These are phyloP conservation scores for Vombatus ursinus DNA, from an alignment of 2,113 vertebrate genomes.

Conservation along the genomic window DNA sequence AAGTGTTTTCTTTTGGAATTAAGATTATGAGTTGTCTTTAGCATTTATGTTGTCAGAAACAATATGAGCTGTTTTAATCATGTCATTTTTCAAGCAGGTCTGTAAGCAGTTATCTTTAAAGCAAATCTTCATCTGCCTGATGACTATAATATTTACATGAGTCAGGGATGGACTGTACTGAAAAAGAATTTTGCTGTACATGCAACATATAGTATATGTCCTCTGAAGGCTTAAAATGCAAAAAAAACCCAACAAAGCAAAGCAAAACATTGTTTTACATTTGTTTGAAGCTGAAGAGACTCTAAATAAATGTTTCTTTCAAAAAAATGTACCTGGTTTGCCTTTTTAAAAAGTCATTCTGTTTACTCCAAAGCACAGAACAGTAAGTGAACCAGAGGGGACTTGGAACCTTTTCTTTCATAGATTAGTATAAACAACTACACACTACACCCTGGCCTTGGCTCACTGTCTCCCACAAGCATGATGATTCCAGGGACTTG, in stretches of 20 bases:
- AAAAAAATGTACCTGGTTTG: constrained; percentile 72
- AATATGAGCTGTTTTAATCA: constrained; percentile 68
- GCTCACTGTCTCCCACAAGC: background rate
- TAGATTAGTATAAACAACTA: background rate
- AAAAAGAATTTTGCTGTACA: constrained; percentile 65
- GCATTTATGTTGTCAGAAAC: constrained; percentile 78
- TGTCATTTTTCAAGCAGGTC: constrained; percentile 71
- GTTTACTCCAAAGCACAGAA: constrained; percentile 35
- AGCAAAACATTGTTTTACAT: constrained; percentile 69
- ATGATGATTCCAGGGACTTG: background rate
- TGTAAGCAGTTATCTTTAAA: constrained; percentile 75
- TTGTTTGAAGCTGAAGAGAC: constrained; percentile 78
- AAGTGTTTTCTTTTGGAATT: constrained; percentile 74
- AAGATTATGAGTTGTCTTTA: constrained; percentile 72
- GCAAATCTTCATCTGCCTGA: constrained; percentile 59
- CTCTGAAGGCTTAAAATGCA: constrained; percentile 76
- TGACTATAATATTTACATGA: constrained; percentile 18
- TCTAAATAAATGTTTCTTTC: constrained; percentile 82
- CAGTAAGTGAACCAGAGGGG: background rate
- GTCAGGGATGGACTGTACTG: constrained; percentile 60
- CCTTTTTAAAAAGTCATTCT: constrained; percentile 62
- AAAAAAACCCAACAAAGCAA: constrained; percentile 59
- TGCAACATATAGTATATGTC: constrained; percentile 65
- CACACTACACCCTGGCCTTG: background rate
- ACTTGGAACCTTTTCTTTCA: background rate